Base-by-base conservation (phyloP, 2,888 invertebrate genomes). In the Athripsodes cinereus region DNA sequence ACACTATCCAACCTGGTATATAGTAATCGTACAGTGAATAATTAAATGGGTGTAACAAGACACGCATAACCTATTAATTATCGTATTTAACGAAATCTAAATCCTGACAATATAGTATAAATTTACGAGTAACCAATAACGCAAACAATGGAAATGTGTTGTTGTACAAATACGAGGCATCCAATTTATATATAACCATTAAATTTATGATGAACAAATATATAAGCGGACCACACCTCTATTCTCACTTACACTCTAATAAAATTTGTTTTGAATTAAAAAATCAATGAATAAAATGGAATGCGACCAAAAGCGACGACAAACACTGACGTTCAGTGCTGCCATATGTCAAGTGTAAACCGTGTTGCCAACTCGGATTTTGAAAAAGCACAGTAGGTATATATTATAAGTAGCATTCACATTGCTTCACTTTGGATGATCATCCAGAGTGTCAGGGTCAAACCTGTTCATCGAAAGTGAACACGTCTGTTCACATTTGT, bases 271-370 rank as follows among this genome's bases (percentile, higher is more conserved):
- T 60, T 57, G 57, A 60, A 57, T 60, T 51, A 51, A 60, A 60
- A 60, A 60, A 60, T 60, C 60, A 60, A 60, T 60, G 57, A 49
- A 52, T 48, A 53, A 26, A 60, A 60, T 53, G 60, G 60, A 60
- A 60, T 60, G 60, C 52, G 60, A 56, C 56, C 40, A 50, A 26
- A 26, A n/a, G n/a, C n/a, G 26, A 26, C 26, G 5, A 10, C 3
- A 26, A 26, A 10, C 26, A 26, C 26, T 6, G 26, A 26, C n/a
- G n/a, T n/a, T n/a, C n/a, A n/a, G n/a, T n/a, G n/a, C n/a, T n/a
- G n/a, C n/a, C n/a, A n/a, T n/a, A n/a, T n/a, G n/a, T n/a, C n/a
- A n/a, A n/a, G n/a, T n/a, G n/a, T 49, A 48, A 16, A 16, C 57
- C 26, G 60, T 56, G 53, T 46, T 60, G 40, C 53, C 60, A 60